Conservation (phyloP, 2,797 vertebrate species). For the Chrysocyon brachyurus region DNA sequence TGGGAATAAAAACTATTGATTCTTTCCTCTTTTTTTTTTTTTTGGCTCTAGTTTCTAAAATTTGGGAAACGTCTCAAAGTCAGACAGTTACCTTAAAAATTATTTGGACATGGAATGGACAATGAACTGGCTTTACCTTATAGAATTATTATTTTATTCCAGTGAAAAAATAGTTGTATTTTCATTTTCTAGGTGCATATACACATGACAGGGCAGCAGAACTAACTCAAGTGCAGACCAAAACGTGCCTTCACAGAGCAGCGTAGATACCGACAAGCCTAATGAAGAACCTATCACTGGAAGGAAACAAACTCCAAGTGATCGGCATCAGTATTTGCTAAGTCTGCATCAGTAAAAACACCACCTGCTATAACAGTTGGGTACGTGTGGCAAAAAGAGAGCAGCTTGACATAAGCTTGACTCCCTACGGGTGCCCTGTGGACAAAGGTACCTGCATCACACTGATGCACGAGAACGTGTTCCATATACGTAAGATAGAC, state of each 20-base stretch:
- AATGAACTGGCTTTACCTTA: slow-evolving; percentile 45
- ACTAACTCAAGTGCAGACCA: not conserved
- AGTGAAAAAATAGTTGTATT: slow-evolving; percentile 9
- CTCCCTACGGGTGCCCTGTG: not conserved
- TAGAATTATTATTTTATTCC: slow-evolving; percentile 18
- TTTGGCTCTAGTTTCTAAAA: slow-evolving; percentile 43
- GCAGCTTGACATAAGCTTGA: not conserved
- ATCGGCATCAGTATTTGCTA: not conserved
- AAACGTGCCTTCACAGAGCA: slow-evolving; percentile 13
- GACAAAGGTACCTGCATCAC: not conserved
- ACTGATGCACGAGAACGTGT: not conserved
- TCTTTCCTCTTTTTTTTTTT: not conserved
- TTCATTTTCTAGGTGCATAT: slow-evolving; percentile 40
- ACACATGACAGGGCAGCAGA: not conserved
- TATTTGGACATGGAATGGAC: slow-evolving; percentile 37
- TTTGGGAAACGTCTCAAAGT: slow-evolving; percentile 59
- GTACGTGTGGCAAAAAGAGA: not conserved
- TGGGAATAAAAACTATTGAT: slow-evolving; percentile 45
- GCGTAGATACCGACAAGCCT: not conserved
- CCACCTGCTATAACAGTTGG: not conserved
- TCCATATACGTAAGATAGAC: not conserved
- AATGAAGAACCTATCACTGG: not conserved
- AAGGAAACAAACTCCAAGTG: not conserved
- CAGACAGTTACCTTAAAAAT: not conserved
- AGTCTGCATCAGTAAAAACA: not conserved